Evolutionary conservation across 2,797 vertebrate species (phyloP), one percentile per base, ranked within the genome.

Genomic region (Megalops cyprinoides): DNA sequence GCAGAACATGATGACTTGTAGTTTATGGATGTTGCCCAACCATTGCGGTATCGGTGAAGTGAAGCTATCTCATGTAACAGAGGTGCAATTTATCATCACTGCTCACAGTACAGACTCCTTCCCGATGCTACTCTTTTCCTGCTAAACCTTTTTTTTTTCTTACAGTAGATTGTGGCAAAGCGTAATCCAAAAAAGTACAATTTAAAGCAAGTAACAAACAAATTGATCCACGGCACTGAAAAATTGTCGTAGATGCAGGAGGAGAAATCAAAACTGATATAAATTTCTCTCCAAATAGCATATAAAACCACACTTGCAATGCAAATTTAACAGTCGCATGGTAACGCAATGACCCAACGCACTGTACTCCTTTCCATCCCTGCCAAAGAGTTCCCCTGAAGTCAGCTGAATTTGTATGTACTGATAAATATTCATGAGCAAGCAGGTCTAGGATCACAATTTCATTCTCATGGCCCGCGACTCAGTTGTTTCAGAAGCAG

Each of bases 161-260:
- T n/a, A n/a, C n/a, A n/a, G n/a, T n/a, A n/a, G n/a, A n/a, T n/a
- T n/a, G 20, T n/a, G 31, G 20, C 48, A 15, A 73, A 44, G 37
- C 74, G 48, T 46, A 55, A 69, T 71, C 65, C 37, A 71, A n/a
- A 25, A 80, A 53, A 53, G 60, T 76, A 81, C 83, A 82, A 81
- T 85, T 78, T 86, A 83, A 85, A 76, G 78, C 44, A 82, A 65
- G 53, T 67, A 15, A 28, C 81, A 86, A 80, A n/a, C n/a, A n/a
- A n/a, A n/a, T n/a, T n/a, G n/a, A n/a, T n/a, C n/a, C n/a, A n/a
- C n/a, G n/a, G n/a, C n/a, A n/a, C n/a, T n/a, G n/a, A n/a, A n/a
- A n/a, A n/a, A n/a, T n/a, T n/a, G n/a, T n/a, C n/a, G n/a, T n/a
- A n/a, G n/a, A n/a, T n/a, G n/a, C n/a, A n/a, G n/a, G n/a, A n/a